Evolutionary conservation across 2,113 vertebrate species (phyloP), one percentile per base, ranked within the genome.

Genomic region (Balaenoptera acutorostrata): DNA sequence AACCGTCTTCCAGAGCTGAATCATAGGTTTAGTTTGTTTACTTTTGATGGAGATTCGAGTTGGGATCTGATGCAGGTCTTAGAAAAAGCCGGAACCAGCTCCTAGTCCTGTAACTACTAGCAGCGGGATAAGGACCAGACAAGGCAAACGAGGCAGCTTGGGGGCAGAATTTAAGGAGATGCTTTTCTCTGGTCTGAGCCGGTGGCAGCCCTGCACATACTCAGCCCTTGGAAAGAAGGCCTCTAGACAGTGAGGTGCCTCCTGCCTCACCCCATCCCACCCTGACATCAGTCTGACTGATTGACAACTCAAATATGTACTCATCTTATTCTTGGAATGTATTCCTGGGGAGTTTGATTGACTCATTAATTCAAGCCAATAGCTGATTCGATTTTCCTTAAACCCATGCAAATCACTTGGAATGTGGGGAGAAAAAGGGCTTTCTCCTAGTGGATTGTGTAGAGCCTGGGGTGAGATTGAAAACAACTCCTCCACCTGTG

Each of bases 161-260:
- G 18, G 3, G 61, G 15, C 46, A 13, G 6, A 9, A 29, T 9
- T 36, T 46, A 31, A 39, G 63, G 75, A n/a, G 6, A 23, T 0
- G 10, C 36, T 71, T 23, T 13, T 36, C 29, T 77, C 2, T 0
- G 29, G 39, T 3, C 25, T 20, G 18, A 71, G 82, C 4, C 10
- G 64, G 33, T 4, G 18, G 21, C 0, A 1, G n/a, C 1, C 10
- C 36, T 33, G 39, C 7, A 3, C 23, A 33, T 36, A 46, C 21
- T 10, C 0, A 18, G 55, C 25, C 57, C 52, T 18, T 44, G 41
- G 66, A 27, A 8, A 2, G 18, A 18, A 31, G 8, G 2, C 8
- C 18, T 77, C 63, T 27, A 10, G 61, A 55, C 66, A 25, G 29
- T 0, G 3, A 17, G 36, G 0, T 0, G 1, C 3, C 6, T 1